Base-by-base conservation (phyloP, 2,888 invertebrate species). In the Ennomos quercinarius region DNA sequence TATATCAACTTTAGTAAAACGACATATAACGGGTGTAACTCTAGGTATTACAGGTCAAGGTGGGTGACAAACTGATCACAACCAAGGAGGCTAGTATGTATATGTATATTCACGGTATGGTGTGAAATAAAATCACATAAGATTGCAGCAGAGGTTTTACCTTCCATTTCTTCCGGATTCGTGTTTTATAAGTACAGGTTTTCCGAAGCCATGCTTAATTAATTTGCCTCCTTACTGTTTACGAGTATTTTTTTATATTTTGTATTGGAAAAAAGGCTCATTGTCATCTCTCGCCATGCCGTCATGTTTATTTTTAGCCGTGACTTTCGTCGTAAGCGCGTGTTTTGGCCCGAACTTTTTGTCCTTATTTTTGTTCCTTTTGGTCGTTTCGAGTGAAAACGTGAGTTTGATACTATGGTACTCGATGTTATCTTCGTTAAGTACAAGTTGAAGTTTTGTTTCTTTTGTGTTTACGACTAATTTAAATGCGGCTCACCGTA, bases 291-390 rank as follows among this genome's bases (percentile, higher is more conserved):
- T 48, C 40, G 12, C 37, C 40, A 13, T 39, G 50, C 38, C 39
- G 50, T 61, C 60, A 61, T 55, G 13, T 11, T 51, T 61, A 61
- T 61, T 61, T 61, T 61, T 61, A 61, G 60, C 55, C 54, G 36
- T 48, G 55, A 39, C 60, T 61, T 55, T 61, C 60, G 46, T 52
- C 17, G 59, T 37, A 39, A 39, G 45, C 27, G 54, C 39, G 53
- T 58, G 40, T 59, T 54, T 59, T 42, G 49, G 49, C 36, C 49
- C 11, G 10, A 52, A 45, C 49, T 59, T 50, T 54, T 57, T 48
- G 44, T 59, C 49, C 43, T 49, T 59, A 49, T 53, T 35, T 13
- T 42, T 41, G 10, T 57, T 45, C 9, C 47, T 54, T 43, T 56
- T 56, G n/a, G 43, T 59, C 40, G 44, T 59, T 59, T 48, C 43